These are phyloP conservation scores for Pomacea maculata DNA, from an alignment of 1,140 invertebrate species.

Conservation along the genomic window DNA sequence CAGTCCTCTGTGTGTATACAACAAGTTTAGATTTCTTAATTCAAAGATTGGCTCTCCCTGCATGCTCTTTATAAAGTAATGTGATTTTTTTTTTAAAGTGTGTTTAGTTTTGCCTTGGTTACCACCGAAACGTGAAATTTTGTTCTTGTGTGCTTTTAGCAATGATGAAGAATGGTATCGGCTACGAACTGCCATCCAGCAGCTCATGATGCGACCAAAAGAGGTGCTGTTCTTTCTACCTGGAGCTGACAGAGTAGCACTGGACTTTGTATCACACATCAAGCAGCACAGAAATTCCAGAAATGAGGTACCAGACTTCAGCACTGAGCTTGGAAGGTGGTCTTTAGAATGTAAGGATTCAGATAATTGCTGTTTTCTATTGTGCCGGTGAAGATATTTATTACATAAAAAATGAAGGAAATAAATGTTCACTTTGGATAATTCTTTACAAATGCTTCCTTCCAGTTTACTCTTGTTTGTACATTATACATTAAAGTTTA, in stretches of 20 bases:
- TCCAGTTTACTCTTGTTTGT: too few species aligned
- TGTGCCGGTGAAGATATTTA: not conserved
- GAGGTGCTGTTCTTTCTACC: conserved; percentile 51
- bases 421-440: too few species aligned
- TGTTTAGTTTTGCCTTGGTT: too few species aligned
- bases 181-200: conserved; percentile 50
- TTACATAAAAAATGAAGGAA: not conserved
- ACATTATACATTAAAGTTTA: too few species aligned
- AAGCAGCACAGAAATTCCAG: conserved; percentile 31
- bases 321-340: conserved; percentile 59
- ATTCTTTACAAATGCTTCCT: too few species aligned
- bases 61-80: too few species aligned
- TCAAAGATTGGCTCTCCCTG: too few species aligned
- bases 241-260: conserved; percentile 46
- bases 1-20: too few species aligned
- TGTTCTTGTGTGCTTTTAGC: conserved; percentile 26
- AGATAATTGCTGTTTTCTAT: not conserved
- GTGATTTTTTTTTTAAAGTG: too few species aligned
- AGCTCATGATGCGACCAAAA: conserved; percentile 56
- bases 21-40: too few species aligned
- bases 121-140: not conserved
- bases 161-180: conserved; percentile 60
- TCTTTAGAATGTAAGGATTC: conserved; percentile 61
- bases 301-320: conserved; percentile 54
- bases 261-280: conserved; percentile 48